Base-by-base conservation (phyloP, 2,888 invertebrate species). In the Strigamia crassipes region DNA sequence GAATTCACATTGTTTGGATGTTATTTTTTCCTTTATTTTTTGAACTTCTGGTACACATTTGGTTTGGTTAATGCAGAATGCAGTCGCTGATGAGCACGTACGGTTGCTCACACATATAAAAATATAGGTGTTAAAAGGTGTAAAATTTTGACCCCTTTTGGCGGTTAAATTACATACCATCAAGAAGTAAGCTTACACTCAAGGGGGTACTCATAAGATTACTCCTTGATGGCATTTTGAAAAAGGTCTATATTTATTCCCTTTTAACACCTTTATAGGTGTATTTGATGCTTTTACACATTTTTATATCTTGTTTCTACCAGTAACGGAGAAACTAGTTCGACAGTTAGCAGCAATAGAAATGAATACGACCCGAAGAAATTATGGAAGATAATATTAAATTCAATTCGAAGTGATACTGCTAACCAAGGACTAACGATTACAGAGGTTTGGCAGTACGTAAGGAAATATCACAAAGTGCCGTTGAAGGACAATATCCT, bases 381-480 rank as follows among this genome's bases (percentile, higher is more conserved):
- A 66, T 23, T 66, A 21, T 66, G 61, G 61, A 66, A 66, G 18
- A 18, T 66, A 9, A 66, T 66, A 66, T 12, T 66, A 66, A 66
- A 66, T 23, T n/a, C 61, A n/a, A 1, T 66, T 18, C 18, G 8
- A 66, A 23, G 1, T 18, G 21, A n/a, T 1, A 66, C n/a, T 66
- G 21, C 18, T 23, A n/a, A 3, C 21, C 21, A 66, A 66, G 61
- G 61, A 5, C 61, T 66, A 23, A 66, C 61, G 12, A 12, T 66
- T 21, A 66, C 61, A 1, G 61, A 23, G 10, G 61, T 66, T 66
- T 66, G 61, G 23, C 61, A 66, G 12, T 66, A 21, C 61, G 1
- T 66, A 23, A 66, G 61, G 18, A 23, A 66, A 21, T 21, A 66
- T 66, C 21, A 66, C 18, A 18, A 66, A 12, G 61, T 66, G 23